Percentiles rank a stretch among this genome's conserved stretches.
These are phyloP conservation scores for Seira sanloemensis DNA, from an alignment of 2,888 invertebrate species.

Conservation along the genomic window DNA sequence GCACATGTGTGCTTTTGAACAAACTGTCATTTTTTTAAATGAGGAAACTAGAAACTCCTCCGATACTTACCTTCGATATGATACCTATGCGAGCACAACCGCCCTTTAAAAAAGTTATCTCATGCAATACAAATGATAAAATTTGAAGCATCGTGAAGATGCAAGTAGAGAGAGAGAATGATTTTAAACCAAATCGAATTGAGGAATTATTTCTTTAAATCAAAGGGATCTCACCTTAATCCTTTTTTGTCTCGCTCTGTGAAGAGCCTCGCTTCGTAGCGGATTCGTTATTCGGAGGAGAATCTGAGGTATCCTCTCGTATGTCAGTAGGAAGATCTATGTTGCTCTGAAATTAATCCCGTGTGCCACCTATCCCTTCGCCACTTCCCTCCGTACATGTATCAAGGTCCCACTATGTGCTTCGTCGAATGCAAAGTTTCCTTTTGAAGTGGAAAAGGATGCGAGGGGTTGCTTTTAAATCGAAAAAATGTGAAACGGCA, in stretches of 20 bases:
- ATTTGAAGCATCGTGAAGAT: background rate
- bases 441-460: conserved; percentile 21
- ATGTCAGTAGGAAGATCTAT: background rate
- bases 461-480: conserved; percentile 61
- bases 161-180: too few relatives aligned
- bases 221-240: conserved; percentile 59
- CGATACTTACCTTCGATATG: too few relatives aligned
- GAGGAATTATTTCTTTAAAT: conserved; percentile 53
- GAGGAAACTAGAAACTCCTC: too few relatives aligned
- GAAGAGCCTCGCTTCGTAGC: too few relatives aligned
- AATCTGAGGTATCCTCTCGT: background rate
- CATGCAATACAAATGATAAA: background rate
- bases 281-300: background rate
- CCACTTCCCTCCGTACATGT: conserved; percentile 8
- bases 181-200: conserved; percentile 48
- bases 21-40: too few relatives aligned
- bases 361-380: conserved; percentile 46
- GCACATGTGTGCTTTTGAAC: too few relatives aligned
- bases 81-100: too few relatives aligned
- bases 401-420: background rate
- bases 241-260: conserved; percentile 46
- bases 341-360: conserved; percentile 55
- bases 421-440: conserved; percentile 19
- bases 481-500: conserved; percentile 52
- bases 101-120: background rate